A percentile compares a stretch with the other conserved stretches of the same genome.
These are phyloP conservation scores for Aeoliscus strigatus DNA, from an alignment of 2,797 vertebrate species.

Conservation along the genomic window DNA sequence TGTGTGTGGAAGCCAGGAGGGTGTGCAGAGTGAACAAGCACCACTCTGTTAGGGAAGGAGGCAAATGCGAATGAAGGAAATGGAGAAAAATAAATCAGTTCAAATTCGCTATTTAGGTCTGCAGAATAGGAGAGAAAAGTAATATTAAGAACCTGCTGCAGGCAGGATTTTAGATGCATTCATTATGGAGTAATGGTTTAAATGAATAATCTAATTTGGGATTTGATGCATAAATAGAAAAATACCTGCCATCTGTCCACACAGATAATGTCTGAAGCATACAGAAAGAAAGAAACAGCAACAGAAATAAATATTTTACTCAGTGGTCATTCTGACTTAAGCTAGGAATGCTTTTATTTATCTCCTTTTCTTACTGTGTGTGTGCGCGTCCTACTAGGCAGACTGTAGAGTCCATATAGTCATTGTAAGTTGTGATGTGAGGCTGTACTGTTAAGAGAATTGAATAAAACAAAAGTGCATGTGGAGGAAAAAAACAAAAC, in stretches of 20 bases:
- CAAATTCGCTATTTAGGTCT: too few relatives aligned
- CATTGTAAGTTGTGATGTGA: too few relatives aligned
- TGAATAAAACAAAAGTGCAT: too few relatives aligned
- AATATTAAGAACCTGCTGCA: conserved; percentile 8
- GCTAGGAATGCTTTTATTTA: too few relatives aligned
- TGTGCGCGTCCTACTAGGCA: too few relatives aligned
- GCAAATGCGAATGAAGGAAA: conserved; percentile 23
- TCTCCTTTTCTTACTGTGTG: too few relatives aligned
- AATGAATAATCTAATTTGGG: conserved; percentile 15
- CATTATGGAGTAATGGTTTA: conserved; percentile 12
- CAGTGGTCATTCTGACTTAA: conserved; percentile 4
- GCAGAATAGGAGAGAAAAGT: conserved; percentile 7
- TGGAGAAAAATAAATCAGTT: conserved; percentile 20
- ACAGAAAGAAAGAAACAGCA: conserved; percentile 19
- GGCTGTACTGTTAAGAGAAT: too few relatives aligned
- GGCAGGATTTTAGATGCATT: conserved; percentile 11
- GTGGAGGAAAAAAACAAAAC: too few relatives aligned
- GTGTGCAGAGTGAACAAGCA: conserved; percentile 30
- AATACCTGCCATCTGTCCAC: conserved; percentile 31
- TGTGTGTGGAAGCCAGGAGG: conserved; percentile 33
- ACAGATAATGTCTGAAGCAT: conserved; percentile 18
- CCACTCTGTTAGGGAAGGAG: conserved; percentile 20
- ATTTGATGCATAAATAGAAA: conserved; percentile 3
- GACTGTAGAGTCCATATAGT: too few relatives aligned
- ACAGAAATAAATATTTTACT: too few relatives aligned